Percentiles rank a stretch among this genome's conserved stretches.
Conservation (phyloP, 2,888 invertebrate genomes). For the Coremacera marginata region DNA sequence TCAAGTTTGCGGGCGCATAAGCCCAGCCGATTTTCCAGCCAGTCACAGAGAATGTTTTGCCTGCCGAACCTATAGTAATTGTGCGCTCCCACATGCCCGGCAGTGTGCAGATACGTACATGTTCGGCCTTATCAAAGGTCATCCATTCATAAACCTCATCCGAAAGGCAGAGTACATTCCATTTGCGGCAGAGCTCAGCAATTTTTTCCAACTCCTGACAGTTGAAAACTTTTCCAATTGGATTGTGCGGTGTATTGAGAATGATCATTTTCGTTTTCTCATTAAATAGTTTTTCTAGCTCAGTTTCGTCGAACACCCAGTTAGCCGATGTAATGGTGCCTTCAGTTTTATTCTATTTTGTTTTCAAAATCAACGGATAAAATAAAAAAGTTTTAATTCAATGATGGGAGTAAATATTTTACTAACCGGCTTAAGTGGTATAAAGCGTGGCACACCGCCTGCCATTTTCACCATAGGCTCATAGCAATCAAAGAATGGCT, state of each 20-base stretch:
- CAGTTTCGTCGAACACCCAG: constrained; percentile 88
- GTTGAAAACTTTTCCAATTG: constrained; percentile 87
- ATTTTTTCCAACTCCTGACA: constrained; percentile 79
- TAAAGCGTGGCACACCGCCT: constrained; percentile 87
- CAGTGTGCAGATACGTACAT: constrained; percentile 93
- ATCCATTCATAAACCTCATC: constrained; percentile 99
- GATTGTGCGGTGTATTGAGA: constrained; percentile 98
- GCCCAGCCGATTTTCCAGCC: constrained; percentile 99
- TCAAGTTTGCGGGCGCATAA: constrained; percentile 86
- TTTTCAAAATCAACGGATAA: background rate
- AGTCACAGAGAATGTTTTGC: constrained; percentile 97
- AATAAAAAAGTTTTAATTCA: no score
- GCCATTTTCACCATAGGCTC: constrained; percentile 93
- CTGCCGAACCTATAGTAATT: constrained; percentile 96
- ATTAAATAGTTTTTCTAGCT: constrained; percentile 85
- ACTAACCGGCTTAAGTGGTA: constrained; percentile 85
- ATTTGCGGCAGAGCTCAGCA: constrained; percentile 90
- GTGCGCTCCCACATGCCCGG: constrained; percentile 99
- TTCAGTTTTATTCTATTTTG: constrained; percentile 57
- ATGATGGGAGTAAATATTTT: no score
- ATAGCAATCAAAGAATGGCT: constrained; percentile 99
- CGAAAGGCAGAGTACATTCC: constrained; percentile 90
- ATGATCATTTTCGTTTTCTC: constrained; percentile 93
- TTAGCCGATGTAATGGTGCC: constrained; percentile 78
- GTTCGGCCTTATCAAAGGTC: constrained; percentile 84